Evolutionary conservation across 2,113 vertebrate genomes (phyloP).

Genomic region (Pheucticus melanocephalus): DNA sequence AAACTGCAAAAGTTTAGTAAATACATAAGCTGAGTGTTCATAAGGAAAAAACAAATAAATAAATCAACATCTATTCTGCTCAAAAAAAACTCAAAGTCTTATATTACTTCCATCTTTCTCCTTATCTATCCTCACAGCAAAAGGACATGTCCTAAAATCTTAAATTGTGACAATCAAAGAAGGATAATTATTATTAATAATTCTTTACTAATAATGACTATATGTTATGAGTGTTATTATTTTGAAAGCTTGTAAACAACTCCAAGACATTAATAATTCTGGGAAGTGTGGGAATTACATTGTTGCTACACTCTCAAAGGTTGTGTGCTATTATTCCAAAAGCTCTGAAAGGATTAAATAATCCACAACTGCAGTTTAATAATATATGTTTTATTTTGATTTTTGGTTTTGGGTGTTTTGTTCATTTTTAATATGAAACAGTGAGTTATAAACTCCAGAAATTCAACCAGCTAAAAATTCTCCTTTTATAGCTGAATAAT

Average conservation of each 20-base stretch:
- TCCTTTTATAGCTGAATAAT: no score
- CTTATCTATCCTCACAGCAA: neutral
- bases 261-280: neutral
- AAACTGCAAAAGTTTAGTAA: neutral
- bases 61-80: neutral
- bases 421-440: neutral
- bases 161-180: neutral
- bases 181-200: neutral
- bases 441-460: neutral
- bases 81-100: rapidly evolving
- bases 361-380: neutral
- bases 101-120: neutral
- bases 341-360: neutral
- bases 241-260: neutral
- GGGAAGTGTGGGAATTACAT: neutral
- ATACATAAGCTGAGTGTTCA: neutral
- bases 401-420: neutral
- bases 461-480: neutral
- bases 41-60: neutral
- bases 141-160: neutral
- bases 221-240: neutral
- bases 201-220: neutral
- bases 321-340: neutral
- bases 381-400: neutral
- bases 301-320: neutral